phyloP scores from a whole-genome alignment of 2,797 vertebrate genomes.

The Gorsachius magnificus region DNA sequence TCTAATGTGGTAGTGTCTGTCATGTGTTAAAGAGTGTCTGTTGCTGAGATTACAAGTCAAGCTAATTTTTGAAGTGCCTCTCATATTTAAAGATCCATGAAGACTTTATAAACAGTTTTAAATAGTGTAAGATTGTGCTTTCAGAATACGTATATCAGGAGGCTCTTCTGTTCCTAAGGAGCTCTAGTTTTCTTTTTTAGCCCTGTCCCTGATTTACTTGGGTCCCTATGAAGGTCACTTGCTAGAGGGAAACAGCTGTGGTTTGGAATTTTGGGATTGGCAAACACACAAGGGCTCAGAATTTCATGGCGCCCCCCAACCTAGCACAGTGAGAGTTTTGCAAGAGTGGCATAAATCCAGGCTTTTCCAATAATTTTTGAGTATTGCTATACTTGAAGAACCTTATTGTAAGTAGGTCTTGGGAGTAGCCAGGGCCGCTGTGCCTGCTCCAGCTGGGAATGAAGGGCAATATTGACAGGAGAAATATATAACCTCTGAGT shows the following conservation, averaged over 20 bases:
- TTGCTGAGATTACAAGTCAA: neutral
- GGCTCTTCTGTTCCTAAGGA: neutral
- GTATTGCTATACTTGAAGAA: neutral
- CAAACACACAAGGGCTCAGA: neutral
- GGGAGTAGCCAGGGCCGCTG: neutral
- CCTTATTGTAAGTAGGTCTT: neutral
- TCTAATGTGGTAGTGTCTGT: neutral
- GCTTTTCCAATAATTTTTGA: neutral
- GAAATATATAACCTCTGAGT: neutral
- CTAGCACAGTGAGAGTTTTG: neutral
- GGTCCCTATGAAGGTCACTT: neutral
- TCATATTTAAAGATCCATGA: conserved; percentile 5
- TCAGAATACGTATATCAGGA: neutral
- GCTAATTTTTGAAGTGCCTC: conserved; percentile 33
- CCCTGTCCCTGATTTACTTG: neutral
- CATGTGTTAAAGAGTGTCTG: neutral
- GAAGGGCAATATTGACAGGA: neutral
- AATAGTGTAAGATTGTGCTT: conserved; percentile 10
- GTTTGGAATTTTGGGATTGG: neutral
- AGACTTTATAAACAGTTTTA: conserved; percentile 54
- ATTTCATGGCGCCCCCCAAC: neutral
- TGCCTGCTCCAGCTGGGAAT: neutral
- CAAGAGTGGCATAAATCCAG: neutral
- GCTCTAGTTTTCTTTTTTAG: conserved; percentile 11
- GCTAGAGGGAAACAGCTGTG: neutral